These are phyloP conservation scores for Percopsis transmontana DNA, from an alignment of 2,113 vertebrate genomes.

Conservation along the genomic window DNA sequence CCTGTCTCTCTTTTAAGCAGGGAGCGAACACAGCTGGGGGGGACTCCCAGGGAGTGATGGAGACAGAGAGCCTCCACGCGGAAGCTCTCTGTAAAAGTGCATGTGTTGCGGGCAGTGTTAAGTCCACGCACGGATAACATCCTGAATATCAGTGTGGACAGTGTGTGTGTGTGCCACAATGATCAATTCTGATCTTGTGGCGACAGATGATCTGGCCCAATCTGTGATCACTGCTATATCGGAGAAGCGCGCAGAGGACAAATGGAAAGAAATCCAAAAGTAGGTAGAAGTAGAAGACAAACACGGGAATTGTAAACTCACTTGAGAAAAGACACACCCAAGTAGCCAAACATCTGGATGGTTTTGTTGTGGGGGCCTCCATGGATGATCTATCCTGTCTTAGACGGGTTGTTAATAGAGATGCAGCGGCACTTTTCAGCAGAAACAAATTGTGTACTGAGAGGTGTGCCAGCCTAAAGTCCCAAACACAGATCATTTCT, in stretches of 20 bases:
- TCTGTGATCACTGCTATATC: constrained; percentile 10
- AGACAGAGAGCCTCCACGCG: too few species aligned
- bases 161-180: too few species aligned
- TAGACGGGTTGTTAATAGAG: constrained; percentile 15
- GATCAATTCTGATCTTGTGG: constrained; percentile 1
- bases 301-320: too few species aligned
- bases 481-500: constrained; percentile 3
- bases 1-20: too few species aligned
- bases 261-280: too few species aligned
- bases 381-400: constrained; percentile 23
- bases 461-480: constrained; percentile 12
- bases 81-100: too few species aligned
- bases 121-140: too few species aligned
- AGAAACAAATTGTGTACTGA: constrained; percentile 8
- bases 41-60: too few species aligned
- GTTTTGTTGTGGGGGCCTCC: constrained; percentile 23
- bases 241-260: not conserved
- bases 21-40: too few species aligned
- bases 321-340: constrained; percentile 12
- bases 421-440: constrained; percentile 6
- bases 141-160: too few species aligned
- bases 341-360: not conserved
- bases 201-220: constrained; percentile 2
- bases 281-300: too few species aligned
- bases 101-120: not conserved